These are phyloP conservation scores for Abramis brama DNA, from an alignment of 2,113 vertebrate species.

Conservation along the genomic window DNA sequence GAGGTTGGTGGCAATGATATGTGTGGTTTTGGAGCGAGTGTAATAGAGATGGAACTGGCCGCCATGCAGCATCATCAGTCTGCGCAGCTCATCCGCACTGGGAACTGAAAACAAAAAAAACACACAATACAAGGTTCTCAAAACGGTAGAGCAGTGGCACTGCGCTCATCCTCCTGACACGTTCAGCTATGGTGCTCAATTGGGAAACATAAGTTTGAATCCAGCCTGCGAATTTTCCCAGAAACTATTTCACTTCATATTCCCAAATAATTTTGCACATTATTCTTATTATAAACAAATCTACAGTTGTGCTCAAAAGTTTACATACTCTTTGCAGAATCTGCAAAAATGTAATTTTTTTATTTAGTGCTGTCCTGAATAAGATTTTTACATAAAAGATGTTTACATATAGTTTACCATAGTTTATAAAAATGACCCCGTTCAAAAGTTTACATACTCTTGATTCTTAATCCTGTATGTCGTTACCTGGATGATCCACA, in stretches of 20 bases:
- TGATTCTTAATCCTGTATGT: too few species aligned
- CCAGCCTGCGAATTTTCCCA: not conserved
- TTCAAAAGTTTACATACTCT: too few species aligned
- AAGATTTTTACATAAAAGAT: too few species aligned
- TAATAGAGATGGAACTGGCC: slow-evolving; percentile 96
- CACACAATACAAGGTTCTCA: slow-evolving; percentile 10
- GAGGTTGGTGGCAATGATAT: slow-evolving; percentile 95
- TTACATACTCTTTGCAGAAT: too few species aligned
- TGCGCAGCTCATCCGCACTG: slow-evolving; percentile 90
- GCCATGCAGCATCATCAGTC: slow-evolving; percentile 95
- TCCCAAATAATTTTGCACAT: not conserved
- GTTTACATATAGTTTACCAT: too few species aligned
- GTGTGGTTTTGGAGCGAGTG: slow-evolving; percentile 94
- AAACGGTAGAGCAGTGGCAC: not conserved
- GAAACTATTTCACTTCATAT: not conserved
- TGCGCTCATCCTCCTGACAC: not conserved
- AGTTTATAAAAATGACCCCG: too few species aligned
- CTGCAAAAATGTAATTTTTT: too few species aligned
- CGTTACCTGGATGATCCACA: too few species aligned
- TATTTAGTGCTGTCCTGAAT: too few species aligned
- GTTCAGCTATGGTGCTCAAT: not conserved
- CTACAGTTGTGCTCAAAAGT: too few species aligned
- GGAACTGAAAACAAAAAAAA: slow-evolving; percentile 79
- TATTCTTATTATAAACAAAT: not conserved
- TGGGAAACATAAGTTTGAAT: not conserved